Base-by-base conservation (phyloP, 2,888 invertebrate genomes). In the Habrosyne pyritoides region DNA sequence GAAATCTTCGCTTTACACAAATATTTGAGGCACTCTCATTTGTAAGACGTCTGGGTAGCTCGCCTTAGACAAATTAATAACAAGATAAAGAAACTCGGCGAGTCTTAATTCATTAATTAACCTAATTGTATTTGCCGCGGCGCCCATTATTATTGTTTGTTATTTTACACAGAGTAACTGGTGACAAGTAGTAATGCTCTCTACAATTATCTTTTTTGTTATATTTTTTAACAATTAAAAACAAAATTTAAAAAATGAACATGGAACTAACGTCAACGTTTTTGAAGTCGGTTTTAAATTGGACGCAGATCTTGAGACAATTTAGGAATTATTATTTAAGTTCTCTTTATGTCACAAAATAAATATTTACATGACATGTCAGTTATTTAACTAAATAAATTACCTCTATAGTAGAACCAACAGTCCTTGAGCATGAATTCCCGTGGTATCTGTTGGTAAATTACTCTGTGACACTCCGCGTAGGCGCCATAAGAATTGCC, bases 51-150 rank as follows among this genome's bases (percentile, higher is more conserved):
- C 91, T 86, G 84, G 77, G 77, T 71, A 64, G 67, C 70, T 67
- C 74, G 79, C 81, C 85, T 87, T 83, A 90, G 89, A 90, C 89
- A 87, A 92, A 91, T 92, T 91, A 91, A 91, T 92, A 92, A 91
- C 85, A 81, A 89, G 90, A 91, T 92, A 91, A 92, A 92, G 91
- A 91, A 92, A 91, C 91, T 91, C 85, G 77, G 69, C 85, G 87
- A 81, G 74, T 91, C 89, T 89, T 90, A 90, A 93, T 91, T 92
- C 89, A 92, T 92, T 91, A 91, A 93, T 92, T 92, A 89, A 91
- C 84, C 87, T 91, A 90, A 92, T 93, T 93, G 91, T 91, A 88
- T 91, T 93, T 91, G 87, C 91, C 74, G 70, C 82, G 74, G 83
- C 79, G 66, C 70, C 87, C 81, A 85, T 89, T 89, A 89, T 83